Conservation (phyloP, 37 sponge, comb jelly and placozoan species). For the Eunapius fragilis region DNA sequence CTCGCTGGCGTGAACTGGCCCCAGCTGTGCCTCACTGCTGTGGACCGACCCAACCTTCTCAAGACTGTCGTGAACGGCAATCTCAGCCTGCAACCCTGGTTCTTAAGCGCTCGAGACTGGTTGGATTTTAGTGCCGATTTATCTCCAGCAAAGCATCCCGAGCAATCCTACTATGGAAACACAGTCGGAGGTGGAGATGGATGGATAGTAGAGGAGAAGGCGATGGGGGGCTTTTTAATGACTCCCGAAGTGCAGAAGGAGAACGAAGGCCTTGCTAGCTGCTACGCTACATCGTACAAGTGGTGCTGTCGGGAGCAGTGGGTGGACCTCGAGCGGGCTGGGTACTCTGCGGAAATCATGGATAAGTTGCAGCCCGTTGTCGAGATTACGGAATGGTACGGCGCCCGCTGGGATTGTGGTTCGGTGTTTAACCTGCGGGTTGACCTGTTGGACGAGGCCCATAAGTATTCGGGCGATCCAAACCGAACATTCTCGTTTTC, state of each 20-base stretch:
- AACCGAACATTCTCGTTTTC: background rate
- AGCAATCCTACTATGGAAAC: background rate
- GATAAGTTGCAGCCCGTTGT: constrained; percentile 43
- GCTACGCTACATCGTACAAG: constrained; percentile 57
- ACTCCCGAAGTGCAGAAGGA: constrained; percentile 6
- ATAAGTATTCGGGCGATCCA: background rate
- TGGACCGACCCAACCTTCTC: constrained; percentile 32
- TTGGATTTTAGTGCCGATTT: background rate
- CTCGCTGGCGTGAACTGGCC: constrained; percentile 43
- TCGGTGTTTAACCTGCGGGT: constrained; percentile 41
- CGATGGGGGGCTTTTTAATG: background rate
- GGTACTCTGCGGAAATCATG: constrained; percentile 18
- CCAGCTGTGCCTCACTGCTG: constrained; percentile 22
- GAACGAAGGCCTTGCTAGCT: constrained; percentile 23
- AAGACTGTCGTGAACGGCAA: constrained; percentile 14
- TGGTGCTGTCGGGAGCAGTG: constrained; percentile 50
- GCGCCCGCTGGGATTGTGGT: constrained; percentile 62
- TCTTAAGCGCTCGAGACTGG: background rate
- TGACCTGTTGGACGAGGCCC: constrained; percentile 23
- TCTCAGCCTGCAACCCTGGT: constrained; percentile 36
- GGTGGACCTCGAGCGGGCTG: constrained; percentile 19
- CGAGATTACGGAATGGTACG: constrained; percentile 59
- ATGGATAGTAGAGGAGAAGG: constrained; percentile 40
- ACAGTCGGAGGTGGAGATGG: constrained; percentile 8
- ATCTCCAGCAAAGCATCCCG: background rate